Evolutionary conservation across 2,113 vertebrate species (phyloP), one percentile per base, ranked within the genome.

Genomic region (Sialia sialis): DNA sequence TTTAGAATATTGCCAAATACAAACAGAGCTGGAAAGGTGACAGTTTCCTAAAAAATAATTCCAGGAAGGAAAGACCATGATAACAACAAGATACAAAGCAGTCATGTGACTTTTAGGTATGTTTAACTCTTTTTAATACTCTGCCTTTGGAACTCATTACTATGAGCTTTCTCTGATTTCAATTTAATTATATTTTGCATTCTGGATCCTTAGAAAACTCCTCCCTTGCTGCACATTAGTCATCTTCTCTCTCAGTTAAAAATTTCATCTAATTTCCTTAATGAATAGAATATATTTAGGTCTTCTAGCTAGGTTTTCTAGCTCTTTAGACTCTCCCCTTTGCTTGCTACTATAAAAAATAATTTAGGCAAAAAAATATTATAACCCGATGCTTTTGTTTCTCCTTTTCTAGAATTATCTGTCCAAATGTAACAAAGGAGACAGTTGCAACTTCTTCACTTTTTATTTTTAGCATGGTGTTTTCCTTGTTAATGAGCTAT

Each of bases 21-120:
- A 96, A 93, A 94, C 70, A 93, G 85, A 83, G 59, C 76, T 96
- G 79, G 64, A 90, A 96, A 94, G 88, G 85, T 93, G 79, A 93
- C 75, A 85, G 79, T 38, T 96, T 67, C 90, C 83, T 93, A 96
- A 89, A 85, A 96, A 94, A 95, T 93, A 96, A 96, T 96, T 95
- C 67, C 88, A 94, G 95, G 96, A 96, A 96, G 95, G 90, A 92
- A 96, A 93, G 79, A 39, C 79, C 59, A n/a, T 34, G 85, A 92
- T 93, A 92, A 96, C 74, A 94, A 41, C 0, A 83, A 93, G 94
- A 84, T 84, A 95, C 32, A 93, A 92, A 88, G 48, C 75, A 75
- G 52, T 70, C 2, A 0, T 43, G 30, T 52, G 91, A 67, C 62
- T 89, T 70, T 90, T 48, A 87, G 30, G 29, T 73, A 58, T 39